phyloP scores from a whole-genome alignment of 2,113 vertebrate species.

The Anguilla japonica region DNA sequence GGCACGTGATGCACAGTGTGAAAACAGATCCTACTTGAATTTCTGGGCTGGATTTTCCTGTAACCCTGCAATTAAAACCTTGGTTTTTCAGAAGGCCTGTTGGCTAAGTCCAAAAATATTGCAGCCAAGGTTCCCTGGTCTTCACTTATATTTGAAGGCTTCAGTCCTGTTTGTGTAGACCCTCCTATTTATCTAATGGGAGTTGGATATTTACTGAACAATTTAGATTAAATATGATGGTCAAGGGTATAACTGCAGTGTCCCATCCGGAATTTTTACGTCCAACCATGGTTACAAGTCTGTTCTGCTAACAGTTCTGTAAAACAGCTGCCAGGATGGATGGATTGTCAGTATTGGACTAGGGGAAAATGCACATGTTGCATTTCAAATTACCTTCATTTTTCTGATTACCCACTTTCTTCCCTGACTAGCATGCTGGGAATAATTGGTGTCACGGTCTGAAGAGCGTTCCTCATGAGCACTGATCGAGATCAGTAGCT shows the following conservation, averaged over 20 bases:
- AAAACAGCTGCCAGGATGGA: neutral
- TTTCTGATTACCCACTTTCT: neutral
- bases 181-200: too few species aligned
- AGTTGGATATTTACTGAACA: neutral
- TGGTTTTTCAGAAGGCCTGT: neutral
- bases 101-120: neutral
- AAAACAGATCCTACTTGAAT: neutral
- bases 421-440: neutral
- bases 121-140: neutral
- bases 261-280: neutral
- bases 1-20: neutral
- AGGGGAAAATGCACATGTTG: neutral
- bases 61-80: neutral
- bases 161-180: too few species aligned
- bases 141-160: neutral
- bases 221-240: neutral
- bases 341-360: neutral
- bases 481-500: neutral
- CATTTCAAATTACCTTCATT: neutral
- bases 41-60: neutral
- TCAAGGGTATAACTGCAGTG: neutral
- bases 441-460: neutral
- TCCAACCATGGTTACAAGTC: neutral
- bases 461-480: neutral
- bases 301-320: neutral